Evolutionary conservation across 1,140 invertebrate genomes (phyloP).

Genomic region (Mycetomoellerius zeteki): DNA sequence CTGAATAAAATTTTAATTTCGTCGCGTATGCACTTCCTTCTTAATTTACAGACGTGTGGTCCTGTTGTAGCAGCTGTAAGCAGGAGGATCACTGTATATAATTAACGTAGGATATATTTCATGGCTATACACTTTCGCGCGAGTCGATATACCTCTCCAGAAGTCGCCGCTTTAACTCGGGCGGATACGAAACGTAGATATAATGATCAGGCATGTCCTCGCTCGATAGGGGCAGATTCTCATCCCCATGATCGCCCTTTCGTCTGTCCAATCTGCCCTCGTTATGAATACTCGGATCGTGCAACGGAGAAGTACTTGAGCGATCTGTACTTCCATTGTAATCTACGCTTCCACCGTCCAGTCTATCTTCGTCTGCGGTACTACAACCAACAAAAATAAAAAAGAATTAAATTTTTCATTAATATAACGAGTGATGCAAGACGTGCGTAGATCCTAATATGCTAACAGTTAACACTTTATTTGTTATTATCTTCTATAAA

Average conservation of each 20-base stretch:
- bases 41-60: slow-evolving; percentile 89
- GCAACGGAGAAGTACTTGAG: slow-evolving; percentile 81
- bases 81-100: slow-evolving; percentile 78
- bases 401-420: neutral
- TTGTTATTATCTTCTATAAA: neutral
- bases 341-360: slow-evolving; percentile 83
- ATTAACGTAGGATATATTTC: slow-evolving; percentile 46
- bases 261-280: slow-evolving; percentile 86
- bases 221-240: slow-evolving; percentile 73
- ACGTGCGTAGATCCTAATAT: slow-evolving; percentile 6
- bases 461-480: neutral
- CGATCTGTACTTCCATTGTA: slow-evolving; percentile 76
- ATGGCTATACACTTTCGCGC: neutral
- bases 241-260: slow-evolving; percentile 84
- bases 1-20: slow-evolving; percentile 19
- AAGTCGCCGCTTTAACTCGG: slow-evolving; percentile 92
- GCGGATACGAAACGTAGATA: slow-evolving; percentile 95
- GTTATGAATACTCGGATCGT: slow-evolving; percentile 85
- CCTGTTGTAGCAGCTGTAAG: slow-evolving; percentile 91
- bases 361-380: slow-evolving; percentile 79
- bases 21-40: neutral
- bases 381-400: slow-evolving; percentile 66
- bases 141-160: slow-evolving; percentile 90
- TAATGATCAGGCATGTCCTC: slow-evolving; percentile 90
- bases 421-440: neutral